phyloP scores from a whole-genome alignment of 2,888 invertebrate genomes.

The Nymphalis urticae region DNA sequence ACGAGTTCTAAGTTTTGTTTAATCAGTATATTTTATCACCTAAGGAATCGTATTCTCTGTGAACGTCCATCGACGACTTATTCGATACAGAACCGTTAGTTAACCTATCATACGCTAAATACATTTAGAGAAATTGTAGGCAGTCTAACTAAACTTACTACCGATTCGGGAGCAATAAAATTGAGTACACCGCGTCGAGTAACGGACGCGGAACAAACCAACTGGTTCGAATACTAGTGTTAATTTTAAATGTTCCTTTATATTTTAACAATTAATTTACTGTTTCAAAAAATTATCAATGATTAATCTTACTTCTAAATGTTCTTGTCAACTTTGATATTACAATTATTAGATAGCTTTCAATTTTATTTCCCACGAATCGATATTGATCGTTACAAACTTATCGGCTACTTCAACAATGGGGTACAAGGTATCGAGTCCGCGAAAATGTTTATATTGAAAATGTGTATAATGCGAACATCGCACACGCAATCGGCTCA shows the following conservation, averaged over 20 bases:
- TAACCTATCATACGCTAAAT: slow-evolving; percentile 69
- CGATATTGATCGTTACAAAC: slow-evolving; percentile 49
- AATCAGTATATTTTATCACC: slow-evolving; percentile 15
- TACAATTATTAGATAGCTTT: not conserved
- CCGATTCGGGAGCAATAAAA: slow-evolving; percentile 58
- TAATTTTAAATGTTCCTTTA: not conserved
- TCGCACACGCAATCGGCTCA: slow-evolving; percentile 28
- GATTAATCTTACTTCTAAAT: not conserved
- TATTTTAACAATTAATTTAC: not conserved
- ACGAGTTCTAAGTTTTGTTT: slow-evolving; percentile 1
- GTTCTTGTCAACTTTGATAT: not conserved
- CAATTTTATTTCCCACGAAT: slow-evolving; percentile 46
- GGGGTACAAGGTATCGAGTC: slow-evolving; percentile 26
- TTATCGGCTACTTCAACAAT: slow-evolving; percentile 33
- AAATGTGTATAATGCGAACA: slow-evolving; percentile 6
- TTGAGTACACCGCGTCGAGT: slow-evolving; percentile 49
- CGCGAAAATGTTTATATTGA: slow-evolving; percentile 22
- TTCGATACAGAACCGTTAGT: slow-evolving; percentile 41
- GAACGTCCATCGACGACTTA: slow-evolving; percentile 33
- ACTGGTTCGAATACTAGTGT: slow-evolving; percentile 40
- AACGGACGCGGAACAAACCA: slow-evolving; percentile 38
- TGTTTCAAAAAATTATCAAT: not conserved
- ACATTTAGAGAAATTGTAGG: slow-evolving; percentile 65
- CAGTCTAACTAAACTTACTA: slow-evolving; percentile 67
- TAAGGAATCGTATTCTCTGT: slow-evolving; percentile 19